Percentiles rank a stretch among this genome's conserved stretches.
Evolutionary conservation across 2,888 invertebrate genomes (phyloP).

Genomic region (Prosapia bicincta): DNA sequence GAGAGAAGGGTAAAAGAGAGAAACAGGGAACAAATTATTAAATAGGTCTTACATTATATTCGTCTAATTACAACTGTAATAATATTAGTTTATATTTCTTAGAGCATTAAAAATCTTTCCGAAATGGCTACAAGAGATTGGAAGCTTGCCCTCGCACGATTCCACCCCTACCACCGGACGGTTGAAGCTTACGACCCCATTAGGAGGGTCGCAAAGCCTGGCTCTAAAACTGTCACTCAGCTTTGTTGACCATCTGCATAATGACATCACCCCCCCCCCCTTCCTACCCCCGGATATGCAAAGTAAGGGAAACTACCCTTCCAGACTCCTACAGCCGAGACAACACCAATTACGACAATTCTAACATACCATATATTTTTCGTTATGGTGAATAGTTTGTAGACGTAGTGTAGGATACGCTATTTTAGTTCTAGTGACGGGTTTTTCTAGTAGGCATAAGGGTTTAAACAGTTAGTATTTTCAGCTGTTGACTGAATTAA

Average conservation of each 20-base stretch:
- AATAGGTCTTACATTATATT: too few relatives aligned
- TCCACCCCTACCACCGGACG: not conserved
- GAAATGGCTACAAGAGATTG: not conserved
- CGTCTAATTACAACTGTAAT: too few relatives aligned
- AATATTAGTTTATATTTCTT: too few relatives aligned
- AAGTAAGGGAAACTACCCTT: conserved; percentile 3
- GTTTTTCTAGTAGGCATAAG: too few relatives aligned
- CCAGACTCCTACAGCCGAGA: not conserved
- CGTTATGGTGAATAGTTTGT: too few relatives aligned
- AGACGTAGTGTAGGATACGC: too few relatives aligned
- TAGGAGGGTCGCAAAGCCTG: conserved; percentile 21
- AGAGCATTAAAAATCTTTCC: too few relatives aligned
- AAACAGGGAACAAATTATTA: too few relatives aligned
- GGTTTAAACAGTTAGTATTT: too few relatives aligned
- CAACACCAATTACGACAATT: not conserved
- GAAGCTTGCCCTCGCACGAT: not conserved
- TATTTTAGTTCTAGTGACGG: too few relatives aligned
- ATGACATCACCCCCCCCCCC: conserved; percentile 18
- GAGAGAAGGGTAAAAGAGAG: too few relatives aligned
- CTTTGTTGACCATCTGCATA: conserved; percentile 27
- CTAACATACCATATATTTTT: not conserved
- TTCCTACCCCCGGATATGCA: not conserved
- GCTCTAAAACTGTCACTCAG: conserved; percentile 27
- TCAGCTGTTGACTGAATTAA: too few relatives aligned
- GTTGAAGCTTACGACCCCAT: conserved; percentile 17